Evolutionary conservation across 2,113 vertebrate genomes (phyloP).

Genomic region (Xerus inauris): DNA sequence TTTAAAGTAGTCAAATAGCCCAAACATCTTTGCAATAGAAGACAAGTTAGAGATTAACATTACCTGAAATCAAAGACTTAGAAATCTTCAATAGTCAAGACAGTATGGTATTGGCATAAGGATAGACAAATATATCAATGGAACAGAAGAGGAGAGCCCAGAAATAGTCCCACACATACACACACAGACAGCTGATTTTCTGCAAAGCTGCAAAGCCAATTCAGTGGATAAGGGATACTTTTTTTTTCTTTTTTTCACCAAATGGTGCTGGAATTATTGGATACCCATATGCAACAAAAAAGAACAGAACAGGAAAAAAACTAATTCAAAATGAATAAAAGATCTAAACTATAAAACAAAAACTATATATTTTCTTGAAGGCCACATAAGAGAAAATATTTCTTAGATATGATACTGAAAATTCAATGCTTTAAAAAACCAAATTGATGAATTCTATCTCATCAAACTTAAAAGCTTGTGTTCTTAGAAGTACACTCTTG

Average conservation of each 20-base stretch:
- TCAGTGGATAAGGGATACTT: constrained; percentile 11
- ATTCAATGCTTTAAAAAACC: neutral
- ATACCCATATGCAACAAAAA: constrained; percentile 20
- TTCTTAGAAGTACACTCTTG: neutral
- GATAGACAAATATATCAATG: constrained; percentile 21
- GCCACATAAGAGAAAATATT: neutral
- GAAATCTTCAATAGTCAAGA: neutral
- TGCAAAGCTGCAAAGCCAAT: constrained; percentile 40
- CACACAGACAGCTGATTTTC: neutral
- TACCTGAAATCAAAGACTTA: neutral
- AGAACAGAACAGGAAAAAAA: neutral
- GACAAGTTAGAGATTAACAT: neutral
- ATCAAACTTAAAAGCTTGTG: neutral
- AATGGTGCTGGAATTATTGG: constrained; percentile 26
- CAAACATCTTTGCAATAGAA: neutral
- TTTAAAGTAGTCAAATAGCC: neutral
- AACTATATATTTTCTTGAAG: neutral
- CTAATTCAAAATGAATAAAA: neutral
- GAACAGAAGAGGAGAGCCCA: constrained; percentile 25
- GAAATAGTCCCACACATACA: neutral
- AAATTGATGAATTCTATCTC: neutral
- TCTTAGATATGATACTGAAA: neutral
- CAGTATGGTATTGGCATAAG: neutral
- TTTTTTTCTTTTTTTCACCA: neutral
- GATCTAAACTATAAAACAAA: constrained; percentile 33